Evolutionary conservation across 2,888 invertebrate genomes (phyloP).

Genomic region (Oasisia sp.): DNA sequence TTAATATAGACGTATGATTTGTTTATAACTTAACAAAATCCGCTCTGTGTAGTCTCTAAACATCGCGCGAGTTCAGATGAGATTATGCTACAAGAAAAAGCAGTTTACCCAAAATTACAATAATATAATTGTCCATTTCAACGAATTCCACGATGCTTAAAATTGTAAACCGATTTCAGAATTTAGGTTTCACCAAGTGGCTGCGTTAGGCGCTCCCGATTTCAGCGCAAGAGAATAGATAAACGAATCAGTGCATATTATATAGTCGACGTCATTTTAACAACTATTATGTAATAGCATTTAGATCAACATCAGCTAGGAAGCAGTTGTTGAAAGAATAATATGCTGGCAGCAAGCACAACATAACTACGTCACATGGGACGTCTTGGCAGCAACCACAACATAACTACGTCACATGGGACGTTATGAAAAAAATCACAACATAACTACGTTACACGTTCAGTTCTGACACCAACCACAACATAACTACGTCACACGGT

Average conservation of each 20-base stretch:
- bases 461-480: neutral
- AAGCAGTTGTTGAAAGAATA: no score
- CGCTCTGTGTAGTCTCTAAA: neutral
- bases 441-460: neutral
- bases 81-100: neutral
- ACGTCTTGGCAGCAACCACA: no score
- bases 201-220: no score
- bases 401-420: no score
- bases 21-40: neutral
- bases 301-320: neutral
- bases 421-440: no score
- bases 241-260: neutral
- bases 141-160: neutral
- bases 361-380: no score
- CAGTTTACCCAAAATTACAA: neutral
- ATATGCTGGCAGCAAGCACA: no score
- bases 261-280: neutral
- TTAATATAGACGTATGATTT: neutral
- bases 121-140: neutral
- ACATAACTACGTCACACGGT: no score
- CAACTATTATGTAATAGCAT: neutral
- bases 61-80: neutral
- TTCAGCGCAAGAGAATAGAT: neutral
- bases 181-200: no score
- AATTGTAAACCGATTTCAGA: neutral